Conservation (phyloP, 2,797 vertebrate species). For the Sorex maritimensis region DNA sequence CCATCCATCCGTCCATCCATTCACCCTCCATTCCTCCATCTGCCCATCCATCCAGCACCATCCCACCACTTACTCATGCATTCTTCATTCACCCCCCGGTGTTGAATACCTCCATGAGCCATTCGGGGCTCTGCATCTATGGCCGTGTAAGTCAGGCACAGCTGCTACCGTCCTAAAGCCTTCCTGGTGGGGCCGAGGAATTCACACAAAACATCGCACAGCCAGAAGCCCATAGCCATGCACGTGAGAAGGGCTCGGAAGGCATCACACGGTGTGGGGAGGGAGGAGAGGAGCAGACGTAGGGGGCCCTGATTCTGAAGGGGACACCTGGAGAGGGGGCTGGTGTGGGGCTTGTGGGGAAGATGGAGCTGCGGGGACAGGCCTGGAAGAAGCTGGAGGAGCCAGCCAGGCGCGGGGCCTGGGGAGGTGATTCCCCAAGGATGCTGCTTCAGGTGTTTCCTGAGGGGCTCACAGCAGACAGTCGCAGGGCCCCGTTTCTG, state of each 20-base stretch:
- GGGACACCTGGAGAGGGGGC: background rate
- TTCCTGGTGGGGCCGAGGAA: background rate
- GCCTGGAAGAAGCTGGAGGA: background rate
- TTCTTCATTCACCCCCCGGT: no score
- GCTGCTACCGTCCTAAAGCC: background rate
- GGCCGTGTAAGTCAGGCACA: background rate
- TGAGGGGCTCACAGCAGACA: background rate
- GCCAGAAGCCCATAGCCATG: no score
- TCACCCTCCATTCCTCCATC: no score
- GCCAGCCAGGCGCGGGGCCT: no score
- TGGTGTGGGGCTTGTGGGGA: background rate
- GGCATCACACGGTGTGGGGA: no score
- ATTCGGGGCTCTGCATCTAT: background rate
- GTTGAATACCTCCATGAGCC: background rate
- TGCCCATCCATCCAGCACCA: background rate
- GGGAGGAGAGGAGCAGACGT: background rate
- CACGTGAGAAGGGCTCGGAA: background rate
- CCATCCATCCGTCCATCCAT: background rate
- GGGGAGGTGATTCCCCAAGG: background rate
- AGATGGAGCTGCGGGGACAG: background rate
- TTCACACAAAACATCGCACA: background rate
- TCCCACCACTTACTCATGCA: background rate
- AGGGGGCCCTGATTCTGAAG: background rate
- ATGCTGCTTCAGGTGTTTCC: background rate
- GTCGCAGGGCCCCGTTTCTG: background rate